These are phyloP conservation scores for Notospermus geniculatus DNA, from an alignment of 1,140 invertebrate genomes.

Conservation along the genomic window DNA sequence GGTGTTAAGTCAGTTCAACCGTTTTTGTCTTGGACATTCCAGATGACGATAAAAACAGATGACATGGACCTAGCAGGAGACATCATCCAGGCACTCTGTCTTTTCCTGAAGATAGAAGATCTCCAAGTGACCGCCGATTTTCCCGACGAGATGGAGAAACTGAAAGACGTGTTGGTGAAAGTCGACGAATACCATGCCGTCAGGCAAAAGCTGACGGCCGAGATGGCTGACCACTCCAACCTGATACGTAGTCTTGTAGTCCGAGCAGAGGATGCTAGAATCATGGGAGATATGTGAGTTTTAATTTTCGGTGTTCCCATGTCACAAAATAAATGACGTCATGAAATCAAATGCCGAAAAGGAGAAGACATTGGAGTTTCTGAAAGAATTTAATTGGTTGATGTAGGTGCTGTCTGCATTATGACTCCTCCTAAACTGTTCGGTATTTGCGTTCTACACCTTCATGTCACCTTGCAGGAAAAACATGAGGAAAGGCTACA, in stretches of 20 bases:
- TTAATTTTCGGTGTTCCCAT: no score
- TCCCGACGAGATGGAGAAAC: constrained; percentile 67
- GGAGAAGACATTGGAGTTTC: no score
- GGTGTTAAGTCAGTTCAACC: no score
- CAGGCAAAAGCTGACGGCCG: constrained; percentile 68
- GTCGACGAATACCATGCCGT: constrained; percentile 67
- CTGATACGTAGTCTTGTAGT: constrained; percentile 71
- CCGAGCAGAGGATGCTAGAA: constrained; percentile 72
- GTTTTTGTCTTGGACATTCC: constrained; percentile 11
- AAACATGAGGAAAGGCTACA: constrained; percentile 64
- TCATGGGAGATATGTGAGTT: constrained; percentile 70
- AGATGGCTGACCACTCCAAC: constrained; percentile 70
- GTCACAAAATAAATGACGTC: no score
- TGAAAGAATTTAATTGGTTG: no score
- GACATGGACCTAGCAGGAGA: constrained; percentile 77
- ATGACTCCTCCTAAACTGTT: no score
- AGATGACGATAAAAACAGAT: constrained; percentile 64
- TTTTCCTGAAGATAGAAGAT: constrained; percentile 67
- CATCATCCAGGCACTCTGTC: constrained; percentile 72
- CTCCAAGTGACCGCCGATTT: constrained; percentile 68
- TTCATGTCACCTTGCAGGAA: constrained; percentile 63
- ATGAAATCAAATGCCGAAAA: no score
- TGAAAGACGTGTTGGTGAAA: constrained; percentile 61
- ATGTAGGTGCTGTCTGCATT: no score
- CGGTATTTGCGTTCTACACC: no score